A percentile compares a stretch with the other conserved stretches of the same genome.
Evolutionary conservation across 1,140 invertebrate species (phyloP).

Genomic region (Chrysoperla carnea): DNA sequence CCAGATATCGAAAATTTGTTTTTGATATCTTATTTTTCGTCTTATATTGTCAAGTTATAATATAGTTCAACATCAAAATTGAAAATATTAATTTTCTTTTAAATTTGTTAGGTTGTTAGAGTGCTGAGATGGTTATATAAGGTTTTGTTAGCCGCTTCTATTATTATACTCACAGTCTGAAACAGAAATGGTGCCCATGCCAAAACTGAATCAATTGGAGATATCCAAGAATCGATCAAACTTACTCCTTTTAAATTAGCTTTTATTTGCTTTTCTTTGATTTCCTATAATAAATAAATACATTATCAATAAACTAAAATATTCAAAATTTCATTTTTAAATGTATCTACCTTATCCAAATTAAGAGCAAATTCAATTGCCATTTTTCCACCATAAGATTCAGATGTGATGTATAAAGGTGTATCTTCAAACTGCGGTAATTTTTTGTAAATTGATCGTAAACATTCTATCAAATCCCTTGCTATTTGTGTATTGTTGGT

Average conservation of each 20-base stretch:
- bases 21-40: too few species aligned
- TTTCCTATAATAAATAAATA: conserved; percentile 31
- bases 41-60: too few species aligned
- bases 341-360: conserved; percentile 33
- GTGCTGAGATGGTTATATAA: too few species aligned
- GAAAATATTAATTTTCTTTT: too few species aligned
- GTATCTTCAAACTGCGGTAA: conserved; percentile 46
- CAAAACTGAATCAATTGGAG: conserved; percentile 59
- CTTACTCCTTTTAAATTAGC: conserved; percentile 60
- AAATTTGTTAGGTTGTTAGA: too few species aligned
- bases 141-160: too few species aligned
- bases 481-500: conserved; percentile 57
- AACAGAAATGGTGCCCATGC: conserved; percentile 68
- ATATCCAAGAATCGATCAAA: conserved; percentile 75
- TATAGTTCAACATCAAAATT: too few species aligned
- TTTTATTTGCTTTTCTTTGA: conserved; percentile 37
- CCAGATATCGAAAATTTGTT: too few species aligned
- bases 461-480: conserved; percentile 52
- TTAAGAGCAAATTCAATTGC: conserved; percentile 52
- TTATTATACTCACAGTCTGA: conserved; percentile 37
- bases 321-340: too few species aligned
- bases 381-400: conserved; percentile 86
- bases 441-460: conserved; percentile 40
- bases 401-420: conserved; percentile 64
- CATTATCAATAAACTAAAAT: too few species aligned